Base-by-base conservation (phyloP, 2,797 vertebrate genomes). In the Thripadectes ignobilis region DNA sequence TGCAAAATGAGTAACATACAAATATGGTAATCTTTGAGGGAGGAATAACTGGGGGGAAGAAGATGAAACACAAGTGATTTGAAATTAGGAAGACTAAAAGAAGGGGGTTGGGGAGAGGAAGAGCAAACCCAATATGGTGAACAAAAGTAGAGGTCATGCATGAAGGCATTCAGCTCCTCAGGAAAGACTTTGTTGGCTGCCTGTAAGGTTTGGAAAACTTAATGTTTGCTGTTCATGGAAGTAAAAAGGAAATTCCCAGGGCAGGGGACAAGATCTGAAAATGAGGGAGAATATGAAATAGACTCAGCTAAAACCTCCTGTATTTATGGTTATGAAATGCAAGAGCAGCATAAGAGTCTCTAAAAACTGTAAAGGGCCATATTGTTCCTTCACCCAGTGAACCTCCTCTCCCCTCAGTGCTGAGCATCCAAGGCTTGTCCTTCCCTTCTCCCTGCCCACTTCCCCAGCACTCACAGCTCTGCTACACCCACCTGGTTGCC, bases 11-110 rank as follows among this genome's bases (percentile, higher is more conserved):
- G 51, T 75, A 75, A 83, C 91, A 72, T 2, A 67, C 52, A 88
- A 91, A 83, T 49, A 74, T 2, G 3, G 24, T 66, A 72, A 95
- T 92, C 58, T 83, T 86, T 78, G 5, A 10, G 59, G 69, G 86
- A 83, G 62, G 66, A 88, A 58, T 75, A 95, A 81, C 89, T 92
- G 89, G 88, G 36, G 73, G 78, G 89, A 62, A 85, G 41, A 38
- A 43, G 65, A 14, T n/a, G 76, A 78, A 43, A 46, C 46, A 21
- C 21, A 36, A 83, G 61, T 26, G 82, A 18, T 36, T 45, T n/a
- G 46, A 62, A 80, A 73, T 68, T 22, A 59, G 43, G 43, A 43
- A 58, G 27, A 4, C 23, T 24, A 4, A 41, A 71, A 59, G 24
- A 51, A 52, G 5, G 3, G 12, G 10, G 3, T 11, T 61, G 14